Conservation (phyloP, 2,797 vertebrate genomes). For the Falco naumanni region DNA sequence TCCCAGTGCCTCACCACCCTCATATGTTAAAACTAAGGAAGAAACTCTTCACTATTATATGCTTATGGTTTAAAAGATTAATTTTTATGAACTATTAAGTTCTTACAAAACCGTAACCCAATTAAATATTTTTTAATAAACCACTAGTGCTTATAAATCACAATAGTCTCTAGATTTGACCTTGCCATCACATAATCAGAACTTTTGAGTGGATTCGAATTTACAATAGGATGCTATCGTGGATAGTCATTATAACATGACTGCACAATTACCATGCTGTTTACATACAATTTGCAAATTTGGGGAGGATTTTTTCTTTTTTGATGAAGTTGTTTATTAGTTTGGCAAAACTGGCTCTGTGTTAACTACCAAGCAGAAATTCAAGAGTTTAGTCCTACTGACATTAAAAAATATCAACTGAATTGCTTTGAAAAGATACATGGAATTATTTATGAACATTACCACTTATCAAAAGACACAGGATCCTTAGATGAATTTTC, state of each 20-base stretch:
- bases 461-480: neutral
- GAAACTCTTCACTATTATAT: neutral
- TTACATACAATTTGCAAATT: neutral
- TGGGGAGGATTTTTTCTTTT: neutral
- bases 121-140: neutral
- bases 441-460: neutral
- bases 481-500: neutral
- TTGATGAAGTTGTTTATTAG: neutral
- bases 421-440: neutral
- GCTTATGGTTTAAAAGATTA: neutral
- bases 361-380: neutral
- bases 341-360: neutral
- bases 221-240: neutral
- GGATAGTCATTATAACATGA: neutral
- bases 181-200: neutral
- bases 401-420: neutral
- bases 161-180: neutral
- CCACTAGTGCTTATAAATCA: neutral
- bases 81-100: neutral
- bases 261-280: neutral
- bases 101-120: neutral
- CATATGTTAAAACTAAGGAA: too few species aligned
- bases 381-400: neutral
- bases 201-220: neutral
- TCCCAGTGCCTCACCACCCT: neutral